These are phyloP conservation scores for Chloroceryle inda DNA, from an alignment of 2,797 vertebrate genomes.

Conservation along the genomic window DNA sequence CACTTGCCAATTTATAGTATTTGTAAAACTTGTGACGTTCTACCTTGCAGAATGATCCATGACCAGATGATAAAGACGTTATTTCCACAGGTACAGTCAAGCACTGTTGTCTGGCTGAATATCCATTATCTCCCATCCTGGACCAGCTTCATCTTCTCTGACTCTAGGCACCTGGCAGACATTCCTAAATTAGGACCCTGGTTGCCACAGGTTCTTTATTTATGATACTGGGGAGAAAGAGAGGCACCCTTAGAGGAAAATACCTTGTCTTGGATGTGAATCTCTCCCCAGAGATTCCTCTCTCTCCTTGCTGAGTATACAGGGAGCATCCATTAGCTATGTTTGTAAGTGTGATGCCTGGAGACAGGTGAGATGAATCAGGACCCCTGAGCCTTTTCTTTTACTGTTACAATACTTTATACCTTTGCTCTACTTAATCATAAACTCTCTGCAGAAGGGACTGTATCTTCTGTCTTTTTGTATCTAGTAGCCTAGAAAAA, in stretches of 20 bases:
- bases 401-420: neutral
- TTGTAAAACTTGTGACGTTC: neutral
- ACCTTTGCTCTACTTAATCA: neutral
- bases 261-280: neutral
- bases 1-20: neutral
- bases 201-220: neutral
- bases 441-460: neutral
- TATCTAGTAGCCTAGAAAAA: neutral
- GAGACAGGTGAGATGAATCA: neutral
- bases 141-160: neutral
- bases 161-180: neutral
- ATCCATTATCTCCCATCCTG: neutral
- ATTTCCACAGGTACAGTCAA: neutral
- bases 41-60: neutral
- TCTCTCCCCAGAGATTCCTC: neutral
- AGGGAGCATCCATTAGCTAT: neutral
- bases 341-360: neutral
- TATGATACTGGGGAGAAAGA: neutral
- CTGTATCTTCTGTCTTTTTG: neutral
- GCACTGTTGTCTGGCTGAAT: neutral
- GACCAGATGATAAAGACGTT: neutral
- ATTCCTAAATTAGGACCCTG: neutral
- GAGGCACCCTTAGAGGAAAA: neutral
- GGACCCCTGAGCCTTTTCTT: neutral
- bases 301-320: neutral